Evolutionary conservation across 2,888 invertebrate genomes (phyloP).

Genomic region (Dryococelus australis): DNA sequence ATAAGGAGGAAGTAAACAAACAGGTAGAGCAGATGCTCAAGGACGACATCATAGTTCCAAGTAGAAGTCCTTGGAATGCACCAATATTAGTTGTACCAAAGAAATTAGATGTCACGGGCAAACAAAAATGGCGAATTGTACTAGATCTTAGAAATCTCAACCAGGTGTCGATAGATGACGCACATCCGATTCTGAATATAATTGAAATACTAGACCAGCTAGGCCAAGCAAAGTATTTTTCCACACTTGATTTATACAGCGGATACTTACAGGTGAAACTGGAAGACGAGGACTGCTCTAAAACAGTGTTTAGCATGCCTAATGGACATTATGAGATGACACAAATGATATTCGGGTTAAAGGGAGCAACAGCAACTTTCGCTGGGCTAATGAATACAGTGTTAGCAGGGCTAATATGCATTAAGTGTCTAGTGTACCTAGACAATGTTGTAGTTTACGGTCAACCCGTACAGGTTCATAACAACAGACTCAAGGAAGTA

Average conservation of each 20-base stretch:
- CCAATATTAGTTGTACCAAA: no score
- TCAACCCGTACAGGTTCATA: background rate
- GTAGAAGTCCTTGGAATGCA: no score
- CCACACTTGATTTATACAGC: conserved; percentile 13
- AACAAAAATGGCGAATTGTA: no score
- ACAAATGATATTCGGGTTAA: background rate
- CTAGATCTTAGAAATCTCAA: no score
- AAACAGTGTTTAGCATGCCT: conserved; percentile 31
- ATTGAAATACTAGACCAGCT: conserved; percentile 19
- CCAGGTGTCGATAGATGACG: background rate
- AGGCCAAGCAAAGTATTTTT: background rate
- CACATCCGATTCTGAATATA: conserved; percentile 20
- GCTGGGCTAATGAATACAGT: background rate
- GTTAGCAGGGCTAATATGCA: background rate
- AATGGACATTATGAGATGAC: background rate
- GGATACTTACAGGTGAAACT: conserved; percentile 28
- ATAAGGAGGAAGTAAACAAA: background rate
- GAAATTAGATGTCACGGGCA: no score
- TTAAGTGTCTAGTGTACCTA: background rate
- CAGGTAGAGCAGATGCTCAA: no score
- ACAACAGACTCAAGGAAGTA: conserved; percentile 30
- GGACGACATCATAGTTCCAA: no score
- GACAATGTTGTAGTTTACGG: background rate
- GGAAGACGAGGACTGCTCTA: background rate
- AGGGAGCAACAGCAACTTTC: background rate